These are phyloP conservation scores for Stenopsyche tienmushanensis DNA, from an alignment of 1,140 invertebrate species.

Conservation along the genomic window DNA sequence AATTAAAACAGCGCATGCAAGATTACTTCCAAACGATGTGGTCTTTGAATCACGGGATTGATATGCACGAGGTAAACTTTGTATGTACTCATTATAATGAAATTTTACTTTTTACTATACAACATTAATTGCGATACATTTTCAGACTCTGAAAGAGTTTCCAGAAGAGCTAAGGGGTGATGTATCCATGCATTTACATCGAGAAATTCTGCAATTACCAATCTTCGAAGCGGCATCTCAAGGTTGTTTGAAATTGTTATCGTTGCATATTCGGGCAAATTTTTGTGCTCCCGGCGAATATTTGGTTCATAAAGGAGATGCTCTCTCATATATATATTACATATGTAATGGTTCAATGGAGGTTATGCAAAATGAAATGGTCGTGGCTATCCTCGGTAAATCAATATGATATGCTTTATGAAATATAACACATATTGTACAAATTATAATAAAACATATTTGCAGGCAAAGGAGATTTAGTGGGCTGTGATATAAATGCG, in stretches of 20 bases:
- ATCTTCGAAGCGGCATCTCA: constrained; percentile 92
- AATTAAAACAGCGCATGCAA: constrained; percentile 93
- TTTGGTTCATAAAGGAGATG: constrained; percentile 95
- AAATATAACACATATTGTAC: constrained; percentile 5
- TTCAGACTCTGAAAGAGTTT: constrained; percentile 92
- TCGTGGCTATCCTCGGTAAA: constrained; percentile 95
- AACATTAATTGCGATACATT: neutral
- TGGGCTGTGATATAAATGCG: constrained; percentile 90
- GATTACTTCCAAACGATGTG: constrained; percentile 99
- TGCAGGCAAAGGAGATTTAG: constrained; percentile 91
- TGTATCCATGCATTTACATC: constrained; percentile 92
- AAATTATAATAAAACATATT: constrained; percentile 25
- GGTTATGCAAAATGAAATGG: constrained; percentile 96
- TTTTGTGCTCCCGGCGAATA: constrained; percentile 97
- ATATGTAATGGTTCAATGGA: constrained; percentile 98
- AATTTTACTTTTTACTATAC: neutral
- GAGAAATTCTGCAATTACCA: constrained; percentile 90
- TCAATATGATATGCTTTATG: neutral
- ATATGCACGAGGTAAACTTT: constrained; percentile 88
- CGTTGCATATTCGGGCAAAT: constrained; percentile 85
- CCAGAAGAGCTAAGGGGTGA: constrained; percentile 93
- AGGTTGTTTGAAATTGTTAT: constrained; percentile 89
- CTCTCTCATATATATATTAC: constrained; percentile 94
- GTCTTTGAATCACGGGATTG: constrained; percentile 98
- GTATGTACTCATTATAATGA: constrained; percentile 2